Base-by-base conservation (phyloP, 2,113 vertebrate species). In the western clawed frog (Xenopus tropicalis) region DNA sequence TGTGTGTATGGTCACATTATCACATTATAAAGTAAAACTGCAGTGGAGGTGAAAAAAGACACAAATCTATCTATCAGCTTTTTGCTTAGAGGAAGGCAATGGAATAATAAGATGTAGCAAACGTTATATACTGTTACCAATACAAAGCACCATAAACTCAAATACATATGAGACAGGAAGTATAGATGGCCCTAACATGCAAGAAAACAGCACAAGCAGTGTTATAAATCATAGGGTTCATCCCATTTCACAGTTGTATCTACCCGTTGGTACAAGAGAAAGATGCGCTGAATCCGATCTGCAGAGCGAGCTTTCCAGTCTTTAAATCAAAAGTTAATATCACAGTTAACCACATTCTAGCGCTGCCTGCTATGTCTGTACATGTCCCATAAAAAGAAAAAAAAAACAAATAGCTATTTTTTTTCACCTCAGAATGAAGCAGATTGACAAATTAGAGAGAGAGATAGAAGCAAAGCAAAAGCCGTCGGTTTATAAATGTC, bases 351-450 rank as follows among this genome's bases (percentile, higher is more conserved):
- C 71, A 42, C 44, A 16, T 74, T 22, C 29, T 20, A 25, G 20
- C 22, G 20, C 42, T 61, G 42, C 21, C 57, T 51, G 65, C 56
- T 74, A 14, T 67, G 72, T 66, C 72, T 61, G 44, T 74, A 74
- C 72, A 67, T 20, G 72, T 58, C 19, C 17, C 29, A 19, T 23
- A 61, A 17, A 57, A 25, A 51, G 25, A 72, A 43, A 65, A 54
- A 17, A n/a, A 54, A 64, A 72, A 63, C 14, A 59, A 58, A 73
- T 37, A 48, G 46, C 46, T 48, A 14, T 48, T 48, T 67, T 74
- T 51, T 67, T 52, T 74, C 65, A 67, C 54, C 24, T 56, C 54
- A 59, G 63, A 63, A 37, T 14, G 8, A 63, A 42, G 29, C 62
- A 20, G 29, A 65, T 44, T 65, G 62, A 65, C 64, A 68, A 74